These are phyloP conservation scores for Drosophila grimshawi DNA, from an alignment of 1,140 invertebrate species.

Conservation along the genomic window DNA sequence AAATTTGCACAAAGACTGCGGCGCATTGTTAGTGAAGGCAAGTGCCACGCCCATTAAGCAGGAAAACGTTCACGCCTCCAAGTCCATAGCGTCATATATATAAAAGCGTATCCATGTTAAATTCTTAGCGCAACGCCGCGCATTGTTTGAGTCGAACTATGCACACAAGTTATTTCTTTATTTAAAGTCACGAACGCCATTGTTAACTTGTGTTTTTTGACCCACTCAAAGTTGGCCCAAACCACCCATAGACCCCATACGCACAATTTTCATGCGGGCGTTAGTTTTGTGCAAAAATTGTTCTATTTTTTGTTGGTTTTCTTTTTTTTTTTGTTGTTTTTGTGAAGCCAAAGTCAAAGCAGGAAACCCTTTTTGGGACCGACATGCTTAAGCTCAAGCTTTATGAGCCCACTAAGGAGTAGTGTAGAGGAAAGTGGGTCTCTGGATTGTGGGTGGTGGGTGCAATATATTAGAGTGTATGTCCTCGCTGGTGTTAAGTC, in stretches of 20 bases:
- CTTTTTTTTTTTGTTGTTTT: background rate
- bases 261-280: slow-evolving; percentile 63
- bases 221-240: slow-evolving; percentile 30
- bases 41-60: slow-evolving; percentile 37
- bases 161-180: slow-evolving; percentile 78
- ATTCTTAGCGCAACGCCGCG: slow-evolving; percentile 68
- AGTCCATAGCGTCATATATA: slow-evolving; percentile 30
- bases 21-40: slow-evolving; percentile 44
- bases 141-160: slow-evolving; percentile 79
- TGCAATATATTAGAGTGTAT: slow-evolving; percentile 66
- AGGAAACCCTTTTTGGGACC: slow-evolving; percentile 71
- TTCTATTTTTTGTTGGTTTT: slow-evolving; percentile 40
- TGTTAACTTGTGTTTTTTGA: slow-evolving; percentile 57
- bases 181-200: slow-evolving; percentile 72
- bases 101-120: slow-evolving; percentile 62
- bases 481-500: slow-evolving; percentile 72
- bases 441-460: slow-evolving; percentile 10
- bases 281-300: slow-evolving; percentile 56
- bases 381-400: slow-evolving; percentile 80
- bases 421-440: slow-evolving; percentile 39
- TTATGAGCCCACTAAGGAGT: slow-evolving; percentile 73
- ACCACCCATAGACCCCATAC: slow-evolving; percentile 23
- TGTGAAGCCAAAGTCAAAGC: slow-evolving; percentile 52
- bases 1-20: slow-evolving; percentile 51
- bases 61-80: background rate